Conservation (phyloP, 2,797 vertebrate genomes). For the Rhynchotus rufescens region DNA sequence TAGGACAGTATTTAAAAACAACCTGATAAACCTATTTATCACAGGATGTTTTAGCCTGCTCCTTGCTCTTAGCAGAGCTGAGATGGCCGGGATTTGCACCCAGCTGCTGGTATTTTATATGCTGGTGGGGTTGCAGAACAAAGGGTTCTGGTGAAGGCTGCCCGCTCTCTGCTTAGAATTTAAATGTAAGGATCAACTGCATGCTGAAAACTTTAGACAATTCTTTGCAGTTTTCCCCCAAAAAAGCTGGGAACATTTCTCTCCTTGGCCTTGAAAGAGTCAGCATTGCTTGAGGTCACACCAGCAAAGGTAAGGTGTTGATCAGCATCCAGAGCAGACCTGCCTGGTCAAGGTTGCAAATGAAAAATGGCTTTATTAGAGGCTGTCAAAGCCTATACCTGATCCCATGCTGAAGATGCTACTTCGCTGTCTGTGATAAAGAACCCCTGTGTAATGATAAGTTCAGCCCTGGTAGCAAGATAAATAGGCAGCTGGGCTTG, state of each 20-base stretch:
- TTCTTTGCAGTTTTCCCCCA: not conserved
- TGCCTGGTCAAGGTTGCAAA: not conserved
- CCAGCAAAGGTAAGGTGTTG: slow-evolving; percentile 35
- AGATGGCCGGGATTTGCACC: not conserved
- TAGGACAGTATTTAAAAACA: not conserved
- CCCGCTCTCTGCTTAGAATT: slow-evolving; percentile 30
- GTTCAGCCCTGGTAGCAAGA: not conserved
- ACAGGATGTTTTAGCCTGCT: not conserved
- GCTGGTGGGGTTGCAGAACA: not conserved
- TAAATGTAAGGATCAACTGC: not conserved
- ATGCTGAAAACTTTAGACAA: not conserved
- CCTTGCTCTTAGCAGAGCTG: not conserved
- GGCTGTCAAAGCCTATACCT: not conserved
- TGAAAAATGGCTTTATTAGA: slow-evolving; percentile 61
- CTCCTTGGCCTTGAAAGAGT: slow-evolving; percentile 20
- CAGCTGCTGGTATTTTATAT: slow-evolving; percentile 30
- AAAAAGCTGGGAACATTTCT: slow-evolving; percentile 34
- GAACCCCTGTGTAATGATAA: not conserved
- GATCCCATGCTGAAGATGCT: not conserved
- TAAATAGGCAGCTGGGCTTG: not conserved
- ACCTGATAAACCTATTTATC: not conserved
- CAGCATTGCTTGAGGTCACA: slow-evolving; percentile 17
- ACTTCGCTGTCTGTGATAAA: not conserved
- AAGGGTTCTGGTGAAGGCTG: not conserved
- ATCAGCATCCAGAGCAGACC: slow-evolving; percentile 50